Evolutionary conservation across 2,888 invertebrate genomes (phyloP).

Genomic region (Pyralis farinalis): DNA sequence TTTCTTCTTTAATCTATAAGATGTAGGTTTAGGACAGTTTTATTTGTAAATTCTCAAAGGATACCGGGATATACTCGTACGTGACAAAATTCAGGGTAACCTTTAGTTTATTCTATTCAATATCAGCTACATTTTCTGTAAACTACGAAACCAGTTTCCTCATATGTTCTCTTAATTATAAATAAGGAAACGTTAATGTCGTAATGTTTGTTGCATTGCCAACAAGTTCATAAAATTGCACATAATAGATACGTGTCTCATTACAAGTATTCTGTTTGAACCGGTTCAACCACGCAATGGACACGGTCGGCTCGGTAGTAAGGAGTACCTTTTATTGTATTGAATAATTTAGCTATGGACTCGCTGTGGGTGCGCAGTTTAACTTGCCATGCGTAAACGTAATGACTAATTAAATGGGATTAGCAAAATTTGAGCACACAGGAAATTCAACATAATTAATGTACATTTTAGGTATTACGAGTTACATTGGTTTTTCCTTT

Average conservation of each 20-base stretch:
- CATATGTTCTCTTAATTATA: background rate
- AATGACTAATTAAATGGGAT: background rate
- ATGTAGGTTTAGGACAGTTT: no score
- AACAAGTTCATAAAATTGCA: slow-evolving; percentile 6
- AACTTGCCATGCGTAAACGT: background rate
- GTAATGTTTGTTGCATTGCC: background rate
- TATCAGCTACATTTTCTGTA: no score
- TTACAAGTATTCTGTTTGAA: slow-evolving; percentile 1
- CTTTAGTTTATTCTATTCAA: no score
- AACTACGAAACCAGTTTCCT: no score
- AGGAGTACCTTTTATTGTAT: no score
- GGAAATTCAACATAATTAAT: background rate
- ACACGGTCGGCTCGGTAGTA: no score
- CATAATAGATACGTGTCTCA: slow-evolving; percentile 1
- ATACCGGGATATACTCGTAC: no score
- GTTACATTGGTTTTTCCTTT: background rate
- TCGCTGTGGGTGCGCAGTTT: no score
- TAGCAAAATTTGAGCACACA: background rate
- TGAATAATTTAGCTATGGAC: no score
- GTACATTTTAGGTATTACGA: background rate
- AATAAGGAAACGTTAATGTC: background rate
- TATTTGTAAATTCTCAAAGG: no score
- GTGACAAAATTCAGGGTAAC: no score
- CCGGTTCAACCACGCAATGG: background rate
- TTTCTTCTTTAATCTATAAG: no score